These are phyloP conservation scores for Zeugodacus cucurbitae DNA, from an alignment of 1,140 invertebrate genomes.

Conservation along the genomic window DNA sequence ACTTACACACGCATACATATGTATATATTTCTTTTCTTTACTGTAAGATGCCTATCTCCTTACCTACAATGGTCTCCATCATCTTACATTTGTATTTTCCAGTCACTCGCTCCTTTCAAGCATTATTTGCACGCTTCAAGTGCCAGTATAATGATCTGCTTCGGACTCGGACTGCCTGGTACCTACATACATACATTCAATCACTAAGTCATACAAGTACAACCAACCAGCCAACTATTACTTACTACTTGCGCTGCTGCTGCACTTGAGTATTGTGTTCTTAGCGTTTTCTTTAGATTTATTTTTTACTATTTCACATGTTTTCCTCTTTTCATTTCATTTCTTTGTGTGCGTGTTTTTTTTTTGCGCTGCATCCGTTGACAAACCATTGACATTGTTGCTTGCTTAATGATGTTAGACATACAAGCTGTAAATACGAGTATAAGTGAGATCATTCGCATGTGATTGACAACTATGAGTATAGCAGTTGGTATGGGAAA, in stretches of 20 bases:
- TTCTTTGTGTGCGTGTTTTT: neutral
- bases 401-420: neutral
- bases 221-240: neutral
- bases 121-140: constrained; percentile 32
- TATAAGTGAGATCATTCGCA: neutral
- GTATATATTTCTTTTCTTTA: neutral
- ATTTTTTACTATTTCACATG: neutral
- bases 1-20: neutral
- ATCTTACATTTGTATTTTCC: neutral
- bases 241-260: neutral
- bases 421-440: neutral
- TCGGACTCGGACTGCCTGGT: constrained; percentile 9
- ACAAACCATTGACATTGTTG: constrained; percentile 20
- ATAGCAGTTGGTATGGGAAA: neutral
- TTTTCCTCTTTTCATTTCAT: neutral
- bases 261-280: neutral
- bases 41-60: neutral
- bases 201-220: neutral
- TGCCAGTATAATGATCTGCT: constrained; percentile 22
- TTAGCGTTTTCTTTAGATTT: neutral
- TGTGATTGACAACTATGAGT: neutral
- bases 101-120: constrained; percentile 6
- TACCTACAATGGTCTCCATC: neutral
- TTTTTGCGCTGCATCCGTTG: neutral
- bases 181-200: neutral